Base-by-base conservation (phyloP, 2,113 vertebrate genomes). In the Tragulus kanchil region DNA sequence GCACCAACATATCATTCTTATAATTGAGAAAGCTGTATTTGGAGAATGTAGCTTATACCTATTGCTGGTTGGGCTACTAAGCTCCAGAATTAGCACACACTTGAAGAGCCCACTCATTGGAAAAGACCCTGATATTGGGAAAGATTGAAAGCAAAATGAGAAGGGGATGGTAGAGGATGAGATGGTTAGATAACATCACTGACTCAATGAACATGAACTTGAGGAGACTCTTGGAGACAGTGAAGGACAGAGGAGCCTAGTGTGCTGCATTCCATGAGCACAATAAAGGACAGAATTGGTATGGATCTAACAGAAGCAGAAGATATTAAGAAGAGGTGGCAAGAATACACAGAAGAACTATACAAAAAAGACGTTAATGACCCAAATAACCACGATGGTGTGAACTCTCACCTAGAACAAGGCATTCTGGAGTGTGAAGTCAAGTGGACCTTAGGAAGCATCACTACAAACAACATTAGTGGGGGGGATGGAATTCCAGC, bases 81-180 rank as follows among this genome's bases (percentile, higher is more conserved):
- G 85, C 42, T 94, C 19, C 21, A 83, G 45, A 97, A 81, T 73
- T 42, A 95, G 19, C 45, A 93, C 56, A 62, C n/a, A 69, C 77
- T 56, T 85, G 69, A 36, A 73, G 21, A 73, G 69, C 42, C 23
- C 36, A 71, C 69, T 42, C 67, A 25, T 23, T 71, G n/a, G 67
- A 42, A 71, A 71, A 71, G 67, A 12, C 5, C 28, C 28, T 45
- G 69, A 45, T 73, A 42, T 19, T 45, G 1, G 69, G 69, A 73
- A 69, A 73, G 42, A 73, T 4, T 45, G 69, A 73, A 25, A 42
- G 69, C 69, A 73, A 45, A 73, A 73, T 8, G 69, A 25, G 69
- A 73, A 73, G 11, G 69, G 42, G 19, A 12, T 12, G 69, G 21
- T 19, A 71, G 36, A 71, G 19, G 69, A 45, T 45, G 42, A 73